These are phyloP conservation scores for Chorisops tibialis DNA, from an alignment of 2,888 invertebrate species.

Conservation along the genomic window DNA sequence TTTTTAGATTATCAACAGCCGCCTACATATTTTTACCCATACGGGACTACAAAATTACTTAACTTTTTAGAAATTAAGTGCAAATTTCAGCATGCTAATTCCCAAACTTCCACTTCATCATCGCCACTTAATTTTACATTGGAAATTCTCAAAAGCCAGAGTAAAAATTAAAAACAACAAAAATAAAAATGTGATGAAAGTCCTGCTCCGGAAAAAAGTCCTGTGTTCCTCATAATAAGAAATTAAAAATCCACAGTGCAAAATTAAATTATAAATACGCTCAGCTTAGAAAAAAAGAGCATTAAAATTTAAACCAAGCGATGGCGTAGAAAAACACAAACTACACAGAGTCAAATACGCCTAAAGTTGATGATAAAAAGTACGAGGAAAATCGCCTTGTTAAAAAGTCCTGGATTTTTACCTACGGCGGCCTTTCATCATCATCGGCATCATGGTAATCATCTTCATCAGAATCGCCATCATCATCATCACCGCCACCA, in stretches of 20 bases:
- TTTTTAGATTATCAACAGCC: too few species aligned
- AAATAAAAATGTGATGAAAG: too few species aligned
- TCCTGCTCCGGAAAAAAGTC: not conserved
- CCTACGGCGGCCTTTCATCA: constrained; percentile 22
- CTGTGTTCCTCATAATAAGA: constrained; percentile 4
- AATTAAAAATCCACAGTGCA: constrained; percentile 31
- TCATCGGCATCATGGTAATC: constrained; percentile 19
- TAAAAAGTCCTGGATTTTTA: not conserved
- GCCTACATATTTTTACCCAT: too few species aligned
- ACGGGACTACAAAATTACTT: too few species aligned
- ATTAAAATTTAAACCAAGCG: constrained; percentile 29
- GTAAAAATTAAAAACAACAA: too few species aligned
- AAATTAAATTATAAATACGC: constrained; percentile 28
- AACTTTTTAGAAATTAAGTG: too few species aligned
- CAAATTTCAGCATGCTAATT: too few species aligned
- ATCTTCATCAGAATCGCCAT: constrained; percentile 5
- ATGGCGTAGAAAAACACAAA: not conserved
- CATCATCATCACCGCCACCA: not conserved
- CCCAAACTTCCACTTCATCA: too few species aligned
- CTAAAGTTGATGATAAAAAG: constrained; percentile 5
- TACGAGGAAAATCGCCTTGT: not conserved
- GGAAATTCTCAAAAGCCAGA: too few species aligned
- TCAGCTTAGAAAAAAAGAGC: constrained; percentile 16
- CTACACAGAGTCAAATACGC: not conserved
- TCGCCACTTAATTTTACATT: too few species aligned